Percentiles rank a stretch among this genome's conserved stretches.
Evolutionary conservation across 2,888 invertebrate species (phyloP).

Genomic region (Chaetogeoica ovagalla): DNA sequence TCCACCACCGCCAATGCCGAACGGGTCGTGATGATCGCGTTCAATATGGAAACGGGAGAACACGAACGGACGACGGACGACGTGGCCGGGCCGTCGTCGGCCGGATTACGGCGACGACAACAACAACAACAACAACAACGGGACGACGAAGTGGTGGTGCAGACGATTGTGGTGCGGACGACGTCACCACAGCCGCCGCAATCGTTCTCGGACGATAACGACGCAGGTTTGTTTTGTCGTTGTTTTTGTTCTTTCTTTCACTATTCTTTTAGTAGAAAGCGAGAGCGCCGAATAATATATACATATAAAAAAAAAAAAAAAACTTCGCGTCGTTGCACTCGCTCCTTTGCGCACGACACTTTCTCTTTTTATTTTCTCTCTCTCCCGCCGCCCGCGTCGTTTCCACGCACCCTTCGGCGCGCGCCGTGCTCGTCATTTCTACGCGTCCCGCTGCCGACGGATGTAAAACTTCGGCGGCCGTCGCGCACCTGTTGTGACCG

Average conservation of each 20-base stretch:
- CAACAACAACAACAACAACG: not conserved
- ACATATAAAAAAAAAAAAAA: no score
- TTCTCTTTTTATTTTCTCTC: constrained; percentile 21
- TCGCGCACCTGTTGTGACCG: constrained; percentile 29
- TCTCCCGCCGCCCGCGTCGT: not conserved
- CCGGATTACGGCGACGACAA: no score
- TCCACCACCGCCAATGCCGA: not conserved
- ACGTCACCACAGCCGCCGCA: not conserved
- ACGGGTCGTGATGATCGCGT: constrained; percentile 41
- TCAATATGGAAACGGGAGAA: constrained; percentile 24
- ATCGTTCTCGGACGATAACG: constrained; percentile 10
- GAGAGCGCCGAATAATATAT: no score
- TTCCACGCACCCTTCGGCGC: not conserved
- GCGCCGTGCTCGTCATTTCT: not conserved
- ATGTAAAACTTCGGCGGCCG: not conserved
- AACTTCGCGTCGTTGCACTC: no score
- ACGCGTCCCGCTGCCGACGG: not conserved
- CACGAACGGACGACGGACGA: not conserved
- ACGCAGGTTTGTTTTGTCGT: not conserved
- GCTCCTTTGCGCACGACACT: constrained; percentile 12
- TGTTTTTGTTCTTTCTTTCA: not conserved
- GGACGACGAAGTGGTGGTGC: constrained; percentile 1
- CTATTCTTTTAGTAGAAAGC: no score
- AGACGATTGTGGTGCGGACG: not conserved
- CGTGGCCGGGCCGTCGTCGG: not conserved